These are phyloP conservation scores for Agapornis roseicollis DNA, from an alignment of 2,113 vertebrate species.

Conservation along the genomic window DNA sequence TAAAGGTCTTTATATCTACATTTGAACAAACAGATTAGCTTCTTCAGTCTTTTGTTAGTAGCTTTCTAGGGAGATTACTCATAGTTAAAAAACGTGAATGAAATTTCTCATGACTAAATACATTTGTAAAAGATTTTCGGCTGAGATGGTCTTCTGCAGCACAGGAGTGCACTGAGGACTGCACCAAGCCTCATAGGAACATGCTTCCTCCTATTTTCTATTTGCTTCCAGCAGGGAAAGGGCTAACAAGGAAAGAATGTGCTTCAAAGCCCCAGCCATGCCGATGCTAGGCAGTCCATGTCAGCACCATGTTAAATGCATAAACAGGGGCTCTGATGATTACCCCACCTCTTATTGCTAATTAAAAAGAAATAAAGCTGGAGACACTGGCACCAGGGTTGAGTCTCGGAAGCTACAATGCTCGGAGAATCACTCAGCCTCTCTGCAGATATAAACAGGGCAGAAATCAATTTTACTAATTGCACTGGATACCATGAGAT, in stretches of 20 bases:
- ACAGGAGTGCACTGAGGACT: neutral
- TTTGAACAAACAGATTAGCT: neutral
- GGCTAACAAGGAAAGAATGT: neutral
- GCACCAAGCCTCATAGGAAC: neutral
- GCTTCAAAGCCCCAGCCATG: neutral
- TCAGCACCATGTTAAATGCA: rapidly evolving
- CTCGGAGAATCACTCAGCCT: neutral
- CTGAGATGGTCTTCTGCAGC: neutral
- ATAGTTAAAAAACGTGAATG: neutral
- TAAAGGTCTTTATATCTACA: neutral
- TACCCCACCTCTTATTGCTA: neutral
- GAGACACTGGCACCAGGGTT: neutral
- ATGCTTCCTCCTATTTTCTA: neutral
- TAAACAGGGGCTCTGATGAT: neutral
- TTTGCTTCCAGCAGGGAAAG: neutral
- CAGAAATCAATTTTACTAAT: slow-evolving; percentile 37
- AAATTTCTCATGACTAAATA: neutral
- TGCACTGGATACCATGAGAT: slow-evolving; percentile 1
- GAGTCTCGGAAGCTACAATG: neutral
- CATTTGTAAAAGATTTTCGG: neutral
- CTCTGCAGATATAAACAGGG: neutral
- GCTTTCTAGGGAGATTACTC: neutral
- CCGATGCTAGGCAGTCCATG: rapidly evolving
- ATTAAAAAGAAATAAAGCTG: neutral
- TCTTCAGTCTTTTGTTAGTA: neutral